Conservation (phyloP, 2,888 invertebrate species). For the Lasioglossum pauxillum region DNA sequence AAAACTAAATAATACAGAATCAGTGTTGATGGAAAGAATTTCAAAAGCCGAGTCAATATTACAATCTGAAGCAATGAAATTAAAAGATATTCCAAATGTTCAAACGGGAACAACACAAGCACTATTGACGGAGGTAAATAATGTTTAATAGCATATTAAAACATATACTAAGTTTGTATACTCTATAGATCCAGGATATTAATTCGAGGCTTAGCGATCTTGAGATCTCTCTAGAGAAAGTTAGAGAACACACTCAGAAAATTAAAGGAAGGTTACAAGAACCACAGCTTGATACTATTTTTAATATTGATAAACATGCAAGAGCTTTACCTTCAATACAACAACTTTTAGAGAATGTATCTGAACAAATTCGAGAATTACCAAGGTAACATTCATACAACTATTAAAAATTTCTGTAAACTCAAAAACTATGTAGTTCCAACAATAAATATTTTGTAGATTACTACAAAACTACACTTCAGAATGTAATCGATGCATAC, state of each 20-base stretch:
- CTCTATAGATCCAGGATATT: conserved; percentile 71
- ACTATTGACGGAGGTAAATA: conserved; percentile 44
- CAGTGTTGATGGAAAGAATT: conserved; percentile 68
- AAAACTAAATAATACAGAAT: conserved; percentile 74
- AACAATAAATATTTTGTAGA: neutral
- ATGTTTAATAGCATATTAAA: neutral
- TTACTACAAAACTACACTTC: neutral
- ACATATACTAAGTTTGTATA: conserved; percentile 2
- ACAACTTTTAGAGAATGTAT: conserved; percentile 75
- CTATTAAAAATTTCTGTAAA: neutral
- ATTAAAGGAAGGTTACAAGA: conserved; percentile 60
- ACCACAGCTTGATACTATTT: conserved; percentile 34
- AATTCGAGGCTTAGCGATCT: conserved; percentile 70
- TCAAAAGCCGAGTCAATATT: conserved; percentile 72
- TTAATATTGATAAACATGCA: conserved; percentile 72
- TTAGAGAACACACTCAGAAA: conserved; percentile 68
- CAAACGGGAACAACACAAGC: conserved; percentile 42
- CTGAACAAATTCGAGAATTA: conserved; percentile 74
- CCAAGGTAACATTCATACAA: conserved; percentile 71
- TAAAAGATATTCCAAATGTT: conserved; percentile 42
- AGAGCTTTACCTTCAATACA: conserved; percentile 73
- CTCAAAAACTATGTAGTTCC: neutral
- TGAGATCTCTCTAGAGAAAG: conserved; percentile 70
- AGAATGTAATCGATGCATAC: neutral
- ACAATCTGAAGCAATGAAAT: conserved; percentile 53